Evolutionary conservation across 2,797 vertebrate species (phyloP), one percentile per base, ranked within the genome.

Genomic region (Emydoidea blandingii): DNA sequence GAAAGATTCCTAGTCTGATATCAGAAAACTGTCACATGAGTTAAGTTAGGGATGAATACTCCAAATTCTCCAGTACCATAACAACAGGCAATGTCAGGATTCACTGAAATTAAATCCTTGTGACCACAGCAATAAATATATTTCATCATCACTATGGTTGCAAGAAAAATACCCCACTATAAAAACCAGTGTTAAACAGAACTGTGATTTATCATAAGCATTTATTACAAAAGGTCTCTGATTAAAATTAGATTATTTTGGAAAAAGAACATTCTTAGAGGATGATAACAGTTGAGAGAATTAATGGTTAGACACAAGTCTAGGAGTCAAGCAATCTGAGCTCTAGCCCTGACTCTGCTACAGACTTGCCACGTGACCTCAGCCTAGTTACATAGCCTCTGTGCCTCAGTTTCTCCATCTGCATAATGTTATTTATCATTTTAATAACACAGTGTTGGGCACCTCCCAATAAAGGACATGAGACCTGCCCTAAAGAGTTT

Each of bases 401-500:
- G 52, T 72, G 4, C 83, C 79, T 44, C 47, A 3, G 19, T 41
- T 92, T 59, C 18, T 14, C 15, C 29, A 52, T 4, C 31, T 80
- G 54, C 23, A 78, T 5, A 31, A 92, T 41, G 34, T 31, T 12
- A 92, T 89, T 65, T 53, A 31, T 4, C 54, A 0, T 34, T 81
- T 57, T 83, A 57, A 53, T 49, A 80, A 52, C 47, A 21, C 47
- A 41, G 0, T n/a, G 27, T 90, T n/a, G 85, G 91, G 54, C 47
- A 18, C 12, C 90, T 1, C 0, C 44, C 82, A 47, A 81, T 34
- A 52, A 41, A 93, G 44, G 49, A 90, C 94, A 80, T 85, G 91
- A 93, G 56, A 34, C 82, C 94, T 94, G 84, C 86, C 87, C 80
- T 88, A 80, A 56, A 68, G 62, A 18, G 92, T 90, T 94, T 9